phyloP scores from a whole-genome alignment of 2,797 vertebrate genomes.

The Prunella strophiata region DNA sequence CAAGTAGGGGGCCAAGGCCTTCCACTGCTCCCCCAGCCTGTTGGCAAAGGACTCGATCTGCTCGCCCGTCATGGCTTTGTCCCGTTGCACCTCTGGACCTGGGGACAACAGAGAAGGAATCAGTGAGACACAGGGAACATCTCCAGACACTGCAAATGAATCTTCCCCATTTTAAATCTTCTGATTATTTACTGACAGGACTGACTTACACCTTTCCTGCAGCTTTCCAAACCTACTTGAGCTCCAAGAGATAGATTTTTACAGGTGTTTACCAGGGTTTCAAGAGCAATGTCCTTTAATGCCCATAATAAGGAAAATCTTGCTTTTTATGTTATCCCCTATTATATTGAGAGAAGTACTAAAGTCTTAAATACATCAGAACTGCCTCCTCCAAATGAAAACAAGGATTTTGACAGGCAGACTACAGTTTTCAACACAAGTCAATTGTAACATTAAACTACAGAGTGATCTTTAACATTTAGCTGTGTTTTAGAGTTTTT shows the following conservation, averaged over 20 bases:
- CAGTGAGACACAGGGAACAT: rapidly evolving
- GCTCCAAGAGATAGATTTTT: background rate
- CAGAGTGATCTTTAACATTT: background rate
- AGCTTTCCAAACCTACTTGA: background rate
- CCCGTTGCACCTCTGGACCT: conserved; percentile 90
- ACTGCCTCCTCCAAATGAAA: background rate
- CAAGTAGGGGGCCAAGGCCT: conserved; percentile 86
- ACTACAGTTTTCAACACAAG: background rate
- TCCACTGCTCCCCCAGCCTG: conserved; percentile 91
- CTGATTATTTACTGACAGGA: background rate
- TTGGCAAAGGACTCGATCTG: conserved; percentile 90
- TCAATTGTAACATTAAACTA: background rate
- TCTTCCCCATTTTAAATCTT: background rate
- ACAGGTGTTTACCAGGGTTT: background rate
- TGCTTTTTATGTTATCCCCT: background rate
- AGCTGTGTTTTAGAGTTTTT: background rate
- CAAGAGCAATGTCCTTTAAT: background rate
- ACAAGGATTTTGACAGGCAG: background rate
- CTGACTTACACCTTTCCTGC: background rate
- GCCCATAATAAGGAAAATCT: background rate
- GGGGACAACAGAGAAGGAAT: background rate
- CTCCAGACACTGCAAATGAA: background rate
- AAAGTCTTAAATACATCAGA: background rate
- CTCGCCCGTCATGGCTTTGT: conserved; percentile 89
- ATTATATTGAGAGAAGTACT: background rate